A percentile compares a stretch with the other conserved stretches of the same genome.
phyloP scores from a whole-genome alignment of 1,140 invertebrate species.

The Cydia strobilella region DNA sequence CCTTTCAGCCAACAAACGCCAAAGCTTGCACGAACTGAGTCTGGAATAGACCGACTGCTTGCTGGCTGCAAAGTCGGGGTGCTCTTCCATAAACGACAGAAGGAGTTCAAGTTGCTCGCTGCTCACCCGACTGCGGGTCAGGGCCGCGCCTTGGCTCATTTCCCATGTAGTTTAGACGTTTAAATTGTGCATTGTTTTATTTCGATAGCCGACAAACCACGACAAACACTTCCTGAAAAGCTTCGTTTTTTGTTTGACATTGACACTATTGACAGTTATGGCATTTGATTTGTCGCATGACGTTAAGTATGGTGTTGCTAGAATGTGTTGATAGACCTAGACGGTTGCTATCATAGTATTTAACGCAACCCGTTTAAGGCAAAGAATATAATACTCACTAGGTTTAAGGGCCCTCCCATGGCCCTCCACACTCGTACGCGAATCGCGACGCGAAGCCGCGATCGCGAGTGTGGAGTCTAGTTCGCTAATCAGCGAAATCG shows the following conservation, averaged over 20 bases:
- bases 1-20: constrained; percentile 67
- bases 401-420: no score
- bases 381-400: no score
- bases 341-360: no score
- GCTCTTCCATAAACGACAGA: constrained; percentile 76
- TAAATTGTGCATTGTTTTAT: constrained; percentile 2
- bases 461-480: no score
- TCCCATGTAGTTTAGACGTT: constrained; percentile 19
- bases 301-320: no score
- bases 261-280: not conserved
- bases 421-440: no score
- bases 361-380: no score
- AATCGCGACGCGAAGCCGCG: no score
- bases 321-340: no score
- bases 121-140: constrained; percentile 66
- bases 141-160: constrained; percentile 19
- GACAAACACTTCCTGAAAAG: not conserved
- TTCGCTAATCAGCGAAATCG: no score
- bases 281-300: not conserved
- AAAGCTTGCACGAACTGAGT: constrained; percentile 70
- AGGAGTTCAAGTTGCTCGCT: constrained; percentile 67
- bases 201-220: not conserved
- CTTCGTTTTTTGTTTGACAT: not conserved
- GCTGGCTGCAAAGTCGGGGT: constrained; percentile 70
- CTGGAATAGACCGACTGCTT: constrained; percentile 71